Evolutionary conservation across 1,140 invertebrate species (phyloP).

Genomic region (Uloborus diversus): DNA sequence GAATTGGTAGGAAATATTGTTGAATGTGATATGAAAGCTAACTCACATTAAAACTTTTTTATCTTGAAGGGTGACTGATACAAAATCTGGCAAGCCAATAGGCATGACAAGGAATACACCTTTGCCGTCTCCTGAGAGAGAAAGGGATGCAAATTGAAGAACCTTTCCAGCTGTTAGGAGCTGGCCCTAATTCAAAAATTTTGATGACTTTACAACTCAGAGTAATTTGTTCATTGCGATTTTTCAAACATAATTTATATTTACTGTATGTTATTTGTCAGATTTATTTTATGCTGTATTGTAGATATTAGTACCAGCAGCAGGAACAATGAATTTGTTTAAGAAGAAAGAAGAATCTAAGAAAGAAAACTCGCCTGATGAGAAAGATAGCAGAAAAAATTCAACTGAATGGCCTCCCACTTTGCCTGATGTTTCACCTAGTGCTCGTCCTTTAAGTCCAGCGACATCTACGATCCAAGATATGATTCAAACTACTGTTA

Average conservation of each 20-base stretch:
- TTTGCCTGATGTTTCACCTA: constrained; percentile 38
- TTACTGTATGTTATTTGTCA: too few species aligned
- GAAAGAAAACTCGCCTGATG: constrained; percentile 29
- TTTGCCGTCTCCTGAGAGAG: constrained; percentile 77
- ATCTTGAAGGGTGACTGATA: constrained; percentile 85
- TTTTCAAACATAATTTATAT: too few species aligned
- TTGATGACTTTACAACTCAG: constrained; percentile 79
- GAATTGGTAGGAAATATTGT: too few species aligned
- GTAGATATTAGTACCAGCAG: constrained; percentile 38
- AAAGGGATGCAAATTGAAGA: constrained; percentile 80
- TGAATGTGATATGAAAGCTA: too few species aligned
- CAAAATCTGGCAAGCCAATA: constrained; percentile 78
- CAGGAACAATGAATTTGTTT: constrained; percentile 4
- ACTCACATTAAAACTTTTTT: too few species aligned
- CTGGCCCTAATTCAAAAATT: constrained; percentile 81
- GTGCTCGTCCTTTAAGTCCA: constrained; percentile 32
- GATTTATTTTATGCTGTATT: constrained; percentile 30
- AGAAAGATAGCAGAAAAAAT: constrained; percentile 7
- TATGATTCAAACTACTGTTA: constrained; percentile 59
- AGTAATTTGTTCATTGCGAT: constrained; percentile 71
- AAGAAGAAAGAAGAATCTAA: constrained; percentile 14
- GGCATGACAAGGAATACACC: constrained; percentile 77
- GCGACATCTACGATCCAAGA: constrained; percentile 59
- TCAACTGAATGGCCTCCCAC: not conserved
- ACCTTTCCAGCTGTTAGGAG: constrained; percentile 79